Evolutionary conservation across 2,888 invertebrate genomes (phyloP).

Genomic region (Drosophila mercatorum): DNA sequence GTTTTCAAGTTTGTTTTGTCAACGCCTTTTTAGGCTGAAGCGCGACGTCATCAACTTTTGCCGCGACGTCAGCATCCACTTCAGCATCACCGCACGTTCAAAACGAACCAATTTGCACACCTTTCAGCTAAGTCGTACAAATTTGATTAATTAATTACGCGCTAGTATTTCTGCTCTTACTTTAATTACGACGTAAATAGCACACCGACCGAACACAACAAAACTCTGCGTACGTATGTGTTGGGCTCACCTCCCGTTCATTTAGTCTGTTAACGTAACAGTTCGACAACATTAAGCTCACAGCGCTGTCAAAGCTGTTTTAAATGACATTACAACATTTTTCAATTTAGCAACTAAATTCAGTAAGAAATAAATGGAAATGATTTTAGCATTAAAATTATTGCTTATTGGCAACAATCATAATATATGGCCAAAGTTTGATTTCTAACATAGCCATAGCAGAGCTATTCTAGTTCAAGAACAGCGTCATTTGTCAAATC

Average conservation of each 20-base stretch:
- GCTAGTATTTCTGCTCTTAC: constrained; percentile 34
- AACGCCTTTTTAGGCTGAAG: constrained; percentile 54
- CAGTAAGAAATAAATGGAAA: background rate
- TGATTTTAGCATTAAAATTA: background rate
- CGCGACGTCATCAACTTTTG: constrained; percentile 54
- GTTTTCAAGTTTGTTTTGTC: constrained; percentile 68
- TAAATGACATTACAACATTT: background rate
- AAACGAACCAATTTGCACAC: constrained; percentile 25
- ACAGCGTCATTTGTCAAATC: constrained; percentile 13
- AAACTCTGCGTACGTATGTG: constrained; percentile 33
- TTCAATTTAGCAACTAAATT: background rate
- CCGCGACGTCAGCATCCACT: constrained; percentile 44
- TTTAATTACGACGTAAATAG: constrained; percentile 63
- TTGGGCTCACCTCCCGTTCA: constrained; percentile 9
- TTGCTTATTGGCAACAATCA: background rate
- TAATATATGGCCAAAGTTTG: background rate
- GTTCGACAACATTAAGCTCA: constrained; percentile 18
- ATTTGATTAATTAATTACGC: constrained; percentile 58
- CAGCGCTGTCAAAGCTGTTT: background rate
- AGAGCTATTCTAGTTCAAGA: background rate
- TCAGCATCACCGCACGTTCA: constrained; percentile 17
- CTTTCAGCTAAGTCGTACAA: constrained; percentile 21
- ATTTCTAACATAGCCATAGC: constrained; percentile 9
- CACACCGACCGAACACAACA: constrained; percentile 54
- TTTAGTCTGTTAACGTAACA: constrained; percentile 27